phyloP scores from a whole-genome alignment of 2,797 vertebrate genomes.

The Muscicapa comitata region DNA sequence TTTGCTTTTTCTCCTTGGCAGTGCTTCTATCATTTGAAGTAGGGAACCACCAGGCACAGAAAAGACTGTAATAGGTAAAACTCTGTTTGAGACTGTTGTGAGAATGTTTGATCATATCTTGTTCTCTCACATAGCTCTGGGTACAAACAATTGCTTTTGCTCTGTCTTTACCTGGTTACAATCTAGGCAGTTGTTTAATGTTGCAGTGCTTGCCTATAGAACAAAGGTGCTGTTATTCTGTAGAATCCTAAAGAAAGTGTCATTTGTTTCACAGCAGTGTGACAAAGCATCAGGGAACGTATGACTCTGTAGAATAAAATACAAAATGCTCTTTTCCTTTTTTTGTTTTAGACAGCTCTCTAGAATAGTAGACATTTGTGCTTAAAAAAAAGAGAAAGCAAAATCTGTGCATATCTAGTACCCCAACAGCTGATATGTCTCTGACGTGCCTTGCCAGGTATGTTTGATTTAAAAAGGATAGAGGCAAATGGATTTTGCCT shows the following conservation, averaged over 20 bases:
- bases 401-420: not conserved
- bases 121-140: not conserved
- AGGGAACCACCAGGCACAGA: not conserved
- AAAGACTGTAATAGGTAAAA: not conserved
- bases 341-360: not conserved
- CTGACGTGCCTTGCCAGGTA: not conserved
- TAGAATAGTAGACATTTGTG: constrained; percentile 50
- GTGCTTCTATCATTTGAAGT: not conserved
- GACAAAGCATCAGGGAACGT: constrained; percentile 1
- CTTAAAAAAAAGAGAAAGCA: not conserved
- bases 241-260: constrained; percentile 48
- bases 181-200: not conserved
- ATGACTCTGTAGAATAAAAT: constrained; percentile 51
- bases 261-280: constrained; percentile 42
- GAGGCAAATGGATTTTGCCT: not conserved
- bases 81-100: not conserved
- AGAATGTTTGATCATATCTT: not conserved
- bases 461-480: not conserved
- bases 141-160: not conserved
- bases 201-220: not conserved
- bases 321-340: not conserved
- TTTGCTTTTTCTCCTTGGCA: not conserved
- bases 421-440: not conserved
- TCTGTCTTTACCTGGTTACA: not conserved
- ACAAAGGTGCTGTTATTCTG: constrained; percentile 11